A percentile compares a stretch with the other conserved stretches of the same genome.
Evolutionary conservation across 2,888 invertebrate genomes (phyloP).

Genomic region (Eupelmus urozonus): DNA sequence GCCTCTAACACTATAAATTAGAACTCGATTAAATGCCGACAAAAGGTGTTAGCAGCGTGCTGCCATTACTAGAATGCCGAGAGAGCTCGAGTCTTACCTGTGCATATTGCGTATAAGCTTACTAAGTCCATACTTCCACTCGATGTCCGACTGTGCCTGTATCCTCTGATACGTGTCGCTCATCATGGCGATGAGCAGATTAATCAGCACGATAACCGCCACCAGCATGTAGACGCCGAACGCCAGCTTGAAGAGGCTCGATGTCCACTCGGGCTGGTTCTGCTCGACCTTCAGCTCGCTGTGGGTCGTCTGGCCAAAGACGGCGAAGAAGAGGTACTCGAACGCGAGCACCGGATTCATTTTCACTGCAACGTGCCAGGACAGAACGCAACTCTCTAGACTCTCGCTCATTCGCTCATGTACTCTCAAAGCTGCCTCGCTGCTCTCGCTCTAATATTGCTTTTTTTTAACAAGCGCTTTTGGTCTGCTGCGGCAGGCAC

Average conservation of each 20-base stretch:
- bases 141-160: slow-evolving; percentile 92
- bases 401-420: neutral
- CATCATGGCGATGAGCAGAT: slow-evolving; percentile 99
- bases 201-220: slow-evolving; percentile 98
- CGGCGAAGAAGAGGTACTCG: slow-evolving; percentile 98
- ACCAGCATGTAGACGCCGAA: slow-evolving; percentile 99
- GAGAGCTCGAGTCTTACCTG: slow-evolving; percentile 76
- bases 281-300: slow-evolving; percentile 89
- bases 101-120: slow-evolving; percentile 88
- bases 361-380: slow-evolving; percentile 81
- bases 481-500: neutral
- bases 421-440: neutral
- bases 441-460: neutral
- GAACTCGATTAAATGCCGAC: too few relatives aligned
- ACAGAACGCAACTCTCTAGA: slow-evolving; percentile 58
- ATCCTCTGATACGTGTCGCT: slow-evolving; percentile 99
- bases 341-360: slow-evolving; percentile 95
- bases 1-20: too few relatives aligned
- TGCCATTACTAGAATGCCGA: neutral
- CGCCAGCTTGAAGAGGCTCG: slow-evolving; percentile 92
- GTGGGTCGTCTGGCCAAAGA: slow-evolving; percentile 95
- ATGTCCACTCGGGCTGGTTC: slow-evolving; percentile 88
- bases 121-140: slow-evolving; percentile 89
- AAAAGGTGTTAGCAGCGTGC: too few relatives aligned
- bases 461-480: neutral